Evolutionary conservation across 2,797 vertebrate species (phyloP), one percentile per base, ranked within the genome.

Genomic region (Anomalospiza imberbis): DNA sequence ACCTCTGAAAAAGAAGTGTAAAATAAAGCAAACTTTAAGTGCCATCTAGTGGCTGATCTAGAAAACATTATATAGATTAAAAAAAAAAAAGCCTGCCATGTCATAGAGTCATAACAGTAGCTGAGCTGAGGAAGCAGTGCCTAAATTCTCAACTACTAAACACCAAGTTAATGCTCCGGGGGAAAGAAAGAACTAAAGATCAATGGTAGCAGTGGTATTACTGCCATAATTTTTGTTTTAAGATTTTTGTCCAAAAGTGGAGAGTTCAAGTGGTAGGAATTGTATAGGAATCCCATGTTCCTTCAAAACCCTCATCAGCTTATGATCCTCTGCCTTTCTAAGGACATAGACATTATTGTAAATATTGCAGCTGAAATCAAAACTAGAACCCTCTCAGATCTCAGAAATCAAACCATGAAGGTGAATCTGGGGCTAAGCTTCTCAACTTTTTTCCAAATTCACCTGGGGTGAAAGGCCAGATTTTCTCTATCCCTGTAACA

Each of bases 31-130:
- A 96, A 71, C 97, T 88, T 95, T 92, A 95, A 97, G 97, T 96
- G 97, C 98, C 98, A 98, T 96, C 98, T 98, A 98, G 98, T 96
- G 98, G 97, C 44, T 63, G 20, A 50, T 32, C 24, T 50, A 25
- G 26, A 84, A 74, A 55, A 6, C 13, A 47, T 10, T 22, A 51
- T 44, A 36, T 3, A 26, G 25, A 36, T 18, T 7, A 10, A 42
- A 1, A 1, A 60, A 72, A n/a, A 78, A 84, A 80, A 71, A 53
- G 87, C 51, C 66, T 48, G n/a, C n/a, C 32, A 4, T 76, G 60
- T 40, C 60, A 44, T 12, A 44, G 31, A n/a, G 32, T 16, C 55
- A 0, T 6, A 80, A 54, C 22, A 77, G 40, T 6, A 58, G 54
- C n/a, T 63, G 82, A 72, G 50, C 36, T 45, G 68, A 73, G 47